Evolutionary conservation across 2,797 vertebrate species (phyloP), one percentile per base, ranked within the genome.

Genomic region (Zenarchopterus dispar): DNA sequence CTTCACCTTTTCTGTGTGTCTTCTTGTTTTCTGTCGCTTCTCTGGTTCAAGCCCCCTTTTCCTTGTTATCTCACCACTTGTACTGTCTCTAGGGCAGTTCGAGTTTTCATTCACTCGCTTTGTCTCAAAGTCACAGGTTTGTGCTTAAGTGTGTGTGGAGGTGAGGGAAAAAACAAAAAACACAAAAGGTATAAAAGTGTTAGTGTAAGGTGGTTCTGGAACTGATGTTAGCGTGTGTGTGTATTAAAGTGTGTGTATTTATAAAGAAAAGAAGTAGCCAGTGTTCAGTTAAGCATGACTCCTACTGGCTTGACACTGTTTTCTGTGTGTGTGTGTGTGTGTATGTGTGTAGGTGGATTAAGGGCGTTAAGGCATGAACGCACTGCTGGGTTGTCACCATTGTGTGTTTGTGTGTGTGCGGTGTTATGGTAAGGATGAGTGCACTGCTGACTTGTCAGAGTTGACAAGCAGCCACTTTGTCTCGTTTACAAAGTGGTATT

Each of bases 391-490:
- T 74, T 76, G 74, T 75, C 77, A 81, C 53, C 39, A 74, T 78
- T 28, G 47, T 3, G 28, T 66, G 56, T 39, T 19, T 31, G 46
- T 44, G 36, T 43, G 4, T 55, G 73, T 46, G 62, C 61, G 63
- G 26, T 58, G 46, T 42, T 57, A 16, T 52, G 33, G 64, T 42
- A 33, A 66, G 72, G 67, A 84, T 81, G 75, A 84, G 80, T 67
- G 77, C 79, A 81, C 76, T 72, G 79, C 78, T 86, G 84, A 84
- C 77, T 87, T 85, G 78, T 84, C 81, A 86, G 77, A 78, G 81
- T 71, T 79, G 67, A 77, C 55, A 67, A 75, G 70, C 69, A 80
- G 83, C 77, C 63, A 79, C 72, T 84, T 77, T 81, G 67, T 53
- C 73, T 82, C 54, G 62, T 84, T 87, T 78, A 78, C 77, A 46